These are phyloP conservation scores for Epinephelus coioides DNA, from an alignment of 2,797 vertebrate species.

Conservation along the genomic window DNA sequence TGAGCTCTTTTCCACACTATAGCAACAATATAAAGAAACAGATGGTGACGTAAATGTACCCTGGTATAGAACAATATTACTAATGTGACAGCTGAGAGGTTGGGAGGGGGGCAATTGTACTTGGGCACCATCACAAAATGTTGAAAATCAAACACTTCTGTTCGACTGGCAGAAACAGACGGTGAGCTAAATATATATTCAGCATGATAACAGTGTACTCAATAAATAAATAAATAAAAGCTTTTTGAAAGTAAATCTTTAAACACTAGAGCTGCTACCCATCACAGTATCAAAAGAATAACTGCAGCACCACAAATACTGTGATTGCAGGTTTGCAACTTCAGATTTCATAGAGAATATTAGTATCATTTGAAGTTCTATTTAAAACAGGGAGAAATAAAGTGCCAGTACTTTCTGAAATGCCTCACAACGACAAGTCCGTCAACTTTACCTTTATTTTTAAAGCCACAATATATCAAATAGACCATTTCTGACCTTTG, in stretches of 20 bases:
- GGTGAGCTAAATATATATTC: not conserved
- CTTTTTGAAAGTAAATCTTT: not conserved
- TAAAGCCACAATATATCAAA: not conserved
- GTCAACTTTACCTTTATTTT: not conserved
- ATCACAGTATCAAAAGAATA: not conserved
- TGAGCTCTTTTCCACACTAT: too few relatives aligned
- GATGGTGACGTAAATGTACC: too few relatives aligned
- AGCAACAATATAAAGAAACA: too few relatives aligned
- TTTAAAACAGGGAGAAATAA: slow-evolving; percentile 12
- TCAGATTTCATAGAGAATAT: slow-evolving; percentile 19
- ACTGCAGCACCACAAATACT: not conserved
- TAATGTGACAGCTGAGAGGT: too few relatives aligned
- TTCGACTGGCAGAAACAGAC: not conserved
- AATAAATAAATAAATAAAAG: not conserved
- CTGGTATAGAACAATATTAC: too few relatives aligned
- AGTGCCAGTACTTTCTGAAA: not conserved
- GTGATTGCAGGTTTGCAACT: not conserved
- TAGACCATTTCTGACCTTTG: not conserved
- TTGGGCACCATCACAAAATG: not conserved
- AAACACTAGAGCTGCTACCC: not conserved
- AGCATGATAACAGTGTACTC: not conserved
- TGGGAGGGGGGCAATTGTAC: too few relatives aligned
- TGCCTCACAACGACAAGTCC: not conserved
- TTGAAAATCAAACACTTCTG: not conserved
- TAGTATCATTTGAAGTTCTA: slow-evolving; percentile 15